Evolutionary conservation across 2,888 invertebrate genomes (phyloP).

Genomic region (Lobophora halterata): DNA sequence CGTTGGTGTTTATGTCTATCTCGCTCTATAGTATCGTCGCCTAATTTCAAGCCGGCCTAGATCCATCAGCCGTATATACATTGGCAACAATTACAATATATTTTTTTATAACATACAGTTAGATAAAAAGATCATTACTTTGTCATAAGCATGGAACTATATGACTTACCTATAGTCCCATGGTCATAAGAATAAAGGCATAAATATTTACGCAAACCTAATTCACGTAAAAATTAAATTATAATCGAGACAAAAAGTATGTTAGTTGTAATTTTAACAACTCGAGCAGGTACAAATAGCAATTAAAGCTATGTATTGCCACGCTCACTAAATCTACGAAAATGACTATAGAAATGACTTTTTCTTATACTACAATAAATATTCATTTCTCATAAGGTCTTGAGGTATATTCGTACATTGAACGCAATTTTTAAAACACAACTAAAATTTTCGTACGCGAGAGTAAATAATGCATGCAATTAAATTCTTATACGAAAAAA

Average conservation of each 20-base stretch:
- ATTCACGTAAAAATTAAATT: background rate
- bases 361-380: conserved; percentile 68
- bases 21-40: no score
- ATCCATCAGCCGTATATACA: no score
- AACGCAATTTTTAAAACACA: no score
- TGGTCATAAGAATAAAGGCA: background rate
- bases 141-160: no score
- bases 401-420: conserved; percentile 56
- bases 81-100: no score
- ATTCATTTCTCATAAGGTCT: conserved; percentile 40
- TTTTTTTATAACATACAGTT: conserved; percentile 5
- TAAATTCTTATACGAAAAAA: no score
- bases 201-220: background rate
- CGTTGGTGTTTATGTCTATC: no score
- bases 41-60: no score
- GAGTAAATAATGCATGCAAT: no score
- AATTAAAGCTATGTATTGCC: conserved; percentile 31
- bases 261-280: conserved; percentile 33
- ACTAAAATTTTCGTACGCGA: no score
- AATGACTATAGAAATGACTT: conserved; percentile 76
- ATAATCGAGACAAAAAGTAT: conserved; percentile 7
- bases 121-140: conserved; percentile 3
- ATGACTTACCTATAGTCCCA: no score
- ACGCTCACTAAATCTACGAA: conserved; percentile 54
- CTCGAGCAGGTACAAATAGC: conserved; percentile 59